Evolutionary conservation across 2,888 invertebrate genomes (phyloP).

Genomic region (Tipula helvola): DNA sequence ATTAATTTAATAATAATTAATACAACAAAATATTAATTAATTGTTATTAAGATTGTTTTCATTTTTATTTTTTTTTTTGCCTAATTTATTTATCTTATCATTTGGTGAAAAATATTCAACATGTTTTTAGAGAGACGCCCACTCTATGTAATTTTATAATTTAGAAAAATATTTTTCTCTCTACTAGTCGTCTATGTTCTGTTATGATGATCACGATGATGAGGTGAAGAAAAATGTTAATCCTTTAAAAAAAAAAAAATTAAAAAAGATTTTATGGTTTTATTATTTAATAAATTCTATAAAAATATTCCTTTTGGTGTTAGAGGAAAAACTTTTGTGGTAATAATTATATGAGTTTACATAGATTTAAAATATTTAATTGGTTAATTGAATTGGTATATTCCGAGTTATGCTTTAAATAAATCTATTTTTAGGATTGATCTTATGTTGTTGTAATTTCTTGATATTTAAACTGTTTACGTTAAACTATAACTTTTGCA

Average conservation of each 20-base stretch:
- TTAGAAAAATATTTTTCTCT: neutral
- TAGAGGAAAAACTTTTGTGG: neutral
- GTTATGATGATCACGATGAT: neutral
- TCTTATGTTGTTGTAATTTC: neutral
- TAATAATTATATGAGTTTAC: neutral
- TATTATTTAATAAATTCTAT: neutral
- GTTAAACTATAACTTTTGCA: too few relatives aligned
- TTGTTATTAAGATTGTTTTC: neutral
- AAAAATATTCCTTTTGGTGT: neutral
- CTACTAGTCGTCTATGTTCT: neutral
- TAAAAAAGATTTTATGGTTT: neutral
- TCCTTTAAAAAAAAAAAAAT: neutral
- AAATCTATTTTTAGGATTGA: neutral
- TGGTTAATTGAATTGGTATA: neutral
- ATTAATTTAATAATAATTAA: constrained; percentile 4
- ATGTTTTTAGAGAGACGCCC: neutral
- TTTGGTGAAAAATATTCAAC: neutral
- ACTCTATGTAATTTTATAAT: neutral
- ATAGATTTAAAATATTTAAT: neutral
- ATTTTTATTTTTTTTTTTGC: neutral
- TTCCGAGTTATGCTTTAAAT: neutral
- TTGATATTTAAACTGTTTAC: neutral
- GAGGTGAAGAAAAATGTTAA: neutral
- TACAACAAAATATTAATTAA: neutral
- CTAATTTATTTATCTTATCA: neutral